phyloP scores from a whole-genome alignment of 1,140 invertebrate species.

The Meloidogyne floridensis region DNA sequence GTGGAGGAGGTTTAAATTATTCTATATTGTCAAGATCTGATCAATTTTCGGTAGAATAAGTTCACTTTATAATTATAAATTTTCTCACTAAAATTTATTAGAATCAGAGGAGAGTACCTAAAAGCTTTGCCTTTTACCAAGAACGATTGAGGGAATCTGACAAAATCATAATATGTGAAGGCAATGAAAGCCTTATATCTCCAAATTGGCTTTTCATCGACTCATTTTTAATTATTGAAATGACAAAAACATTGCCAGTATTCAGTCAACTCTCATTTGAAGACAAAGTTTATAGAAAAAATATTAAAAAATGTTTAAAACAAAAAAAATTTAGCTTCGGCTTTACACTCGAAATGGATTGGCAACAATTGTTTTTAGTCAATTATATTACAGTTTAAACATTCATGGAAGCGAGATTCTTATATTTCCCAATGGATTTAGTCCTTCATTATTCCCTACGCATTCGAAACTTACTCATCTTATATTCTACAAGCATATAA shows the following conservation, averaged over 20 bases:
- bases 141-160: not conserved
- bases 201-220: not conserved
- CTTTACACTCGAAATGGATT: not conserved
- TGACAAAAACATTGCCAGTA: slow-evolving; percentile 5
- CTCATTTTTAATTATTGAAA: slow-evolving; percentile 10
- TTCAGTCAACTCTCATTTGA: not conserved
- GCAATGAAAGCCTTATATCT: not conserved
- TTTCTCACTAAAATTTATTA: not conserved
- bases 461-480: not conserved
- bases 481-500: not conserved
- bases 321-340: not conserved
- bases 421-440: slow-evolving; percentile 8
- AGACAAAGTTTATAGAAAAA: not conserved
- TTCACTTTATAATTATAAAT: not conserved
- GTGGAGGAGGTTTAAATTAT: not conserved
- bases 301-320: not conserved
- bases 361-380: not conserved
- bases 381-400: slow-evolving; percentile 9
- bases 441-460: not conserved
- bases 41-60: not conserved
- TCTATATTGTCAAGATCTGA: not conserved
- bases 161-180: not conserved
- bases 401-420: not conserved
- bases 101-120: not conserved
- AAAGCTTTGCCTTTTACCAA: not conserved